Evolutionary conservation across 2,797 vertebrate genomes (phyloP).

Genomic region (Simalia tracyae): DNA sequence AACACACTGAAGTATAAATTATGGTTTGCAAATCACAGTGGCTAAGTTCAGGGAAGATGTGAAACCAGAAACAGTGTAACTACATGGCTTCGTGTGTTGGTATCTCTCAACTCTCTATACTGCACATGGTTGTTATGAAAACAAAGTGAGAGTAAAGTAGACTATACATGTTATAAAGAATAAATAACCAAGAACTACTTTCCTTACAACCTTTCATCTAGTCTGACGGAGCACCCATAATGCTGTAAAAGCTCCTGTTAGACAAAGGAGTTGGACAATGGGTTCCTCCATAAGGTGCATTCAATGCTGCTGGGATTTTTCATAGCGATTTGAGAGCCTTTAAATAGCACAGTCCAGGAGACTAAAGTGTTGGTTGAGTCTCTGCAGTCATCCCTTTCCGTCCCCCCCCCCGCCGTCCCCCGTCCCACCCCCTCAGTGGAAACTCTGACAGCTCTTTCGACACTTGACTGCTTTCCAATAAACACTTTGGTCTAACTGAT

Average conservation of each 20-base stretch:
- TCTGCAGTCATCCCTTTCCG: constrained; percentile 49
- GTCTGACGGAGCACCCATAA: neutral
- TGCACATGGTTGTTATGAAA: neutral
- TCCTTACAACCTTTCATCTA: neutral
- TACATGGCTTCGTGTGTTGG: neutral
- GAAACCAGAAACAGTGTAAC: neutral
- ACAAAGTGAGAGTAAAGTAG: neutral
- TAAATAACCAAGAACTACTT: neutral
- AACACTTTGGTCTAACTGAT: constrained; percentile 50
- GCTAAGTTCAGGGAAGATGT: neutral
- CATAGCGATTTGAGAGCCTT: constrained; percentile 5
- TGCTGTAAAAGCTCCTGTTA: neutral
- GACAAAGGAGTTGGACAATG: neutral
- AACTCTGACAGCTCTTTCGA: constrained; percentile 66
- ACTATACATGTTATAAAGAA: neutral
- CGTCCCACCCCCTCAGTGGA: constrained; percentile 53
- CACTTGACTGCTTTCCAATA: constrained; percentile 62
- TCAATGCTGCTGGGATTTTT: neutral
- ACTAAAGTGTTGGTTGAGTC: constrained; percentile 45
- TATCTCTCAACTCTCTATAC: neutral
- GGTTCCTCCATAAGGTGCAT: neutral
- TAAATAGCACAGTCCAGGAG: constrained; percentile 50
- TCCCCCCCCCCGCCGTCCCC: too few relatives aligned
- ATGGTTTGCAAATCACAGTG: neutral
- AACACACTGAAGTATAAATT: neutral